Percentiles rank a stretch among this genome's conserved stretches.
phyloP scores from a whole-genome alignment of 2,888 invertebrate species.

The Malachius bipustulatus region DNA sequence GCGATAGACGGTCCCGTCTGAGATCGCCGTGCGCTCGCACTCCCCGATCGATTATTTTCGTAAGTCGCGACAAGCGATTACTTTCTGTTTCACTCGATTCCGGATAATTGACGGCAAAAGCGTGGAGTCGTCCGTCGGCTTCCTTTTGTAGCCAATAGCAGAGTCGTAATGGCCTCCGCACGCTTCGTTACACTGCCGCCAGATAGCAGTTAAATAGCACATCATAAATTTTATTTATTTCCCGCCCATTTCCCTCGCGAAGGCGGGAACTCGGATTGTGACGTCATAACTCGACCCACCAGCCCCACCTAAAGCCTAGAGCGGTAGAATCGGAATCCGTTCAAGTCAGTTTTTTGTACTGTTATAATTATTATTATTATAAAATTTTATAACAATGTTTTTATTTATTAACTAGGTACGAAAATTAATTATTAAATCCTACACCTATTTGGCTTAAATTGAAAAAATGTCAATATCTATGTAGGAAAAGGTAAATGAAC shows the following conservation, averaged over 20 bases:
- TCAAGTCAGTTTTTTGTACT: no score
- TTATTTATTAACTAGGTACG: no score
- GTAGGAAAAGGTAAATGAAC: no score
- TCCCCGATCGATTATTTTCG: slow-evolving; percentile 33
- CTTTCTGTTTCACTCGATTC: slow-evolving; percentile 23
- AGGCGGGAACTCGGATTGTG: slow-evolving; percentile 43
- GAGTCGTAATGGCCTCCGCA: slow-evolving; percentile 48
- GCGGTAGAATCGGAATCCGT: slow-evolving; percentile 6
- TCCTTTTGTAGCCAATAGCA: slow-evolving; percentile 40
- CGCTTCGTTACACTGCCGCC: slow-evolving; percentile 40
- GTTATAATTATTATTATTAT: no score
- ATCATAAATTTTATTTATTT: slow-evolving; percentile 41
- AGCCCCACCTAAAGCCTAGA: slow-evolving; percentile 26
- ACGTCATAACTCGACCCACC: slow-evolving; percentile 31
- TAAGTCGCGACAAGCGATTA: slow-evolving; percentile 40
- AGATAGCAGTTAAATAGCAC: slow-evolving; percentile 46
- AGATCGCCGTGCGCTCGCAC: slow-evolving; percentile 9
- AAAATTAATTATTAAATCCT: no score
- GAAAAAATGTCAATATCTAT: no score
- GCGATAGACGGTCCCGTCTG: slow-evolving; percentile 7
- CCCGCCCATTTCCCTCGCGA: slow-evolving; percentile 46
- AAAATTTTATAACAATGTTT: no score
- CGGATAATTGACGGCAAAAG: slow-evolving; percentile 20
- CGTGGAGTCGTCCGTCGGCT: slow-evolving; percentile 1
- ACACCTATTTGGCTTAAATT: no score